Conservation (phyloP, 2,888 invertebrate genomes). For the Leucophenga montana region DNA sequence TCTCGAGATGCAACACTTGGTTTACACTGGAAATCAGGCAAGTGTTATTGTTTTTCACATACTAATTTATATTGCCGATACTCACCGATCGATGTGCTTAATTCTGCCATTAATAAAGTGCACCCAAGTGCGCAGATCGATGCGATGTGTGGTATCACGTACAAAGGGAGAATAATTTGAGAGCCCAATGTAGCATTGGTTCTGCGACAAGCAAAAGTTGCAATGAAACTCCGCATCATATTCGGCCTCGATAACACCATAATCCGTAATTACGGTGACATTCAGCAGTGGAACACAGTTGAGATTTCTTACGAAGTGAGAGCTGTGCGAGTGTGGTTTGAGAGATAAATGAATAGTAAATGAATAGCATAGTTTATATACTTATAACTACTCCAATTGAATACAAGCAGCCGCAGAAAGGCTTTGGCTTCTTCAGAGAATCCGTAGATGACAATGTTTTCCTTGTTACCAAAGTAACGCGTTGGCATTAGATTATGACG, state of each 20-base stretch:
- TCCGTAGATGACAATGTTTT: conserved; percentile 57
- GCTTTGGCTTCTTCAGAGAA: conserved; percentile 58
- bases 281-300: conserved; percentile 56
- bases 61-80: too few species aligned
- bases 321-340: too few species aligned
- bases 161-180: conserved; percentile 50
- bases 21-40: conserved; percentile 47
- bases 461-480: conserved; percentile 46
- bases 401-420: conserved; percentile 59
- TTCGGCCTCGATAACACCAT: conserved; percentile 58
- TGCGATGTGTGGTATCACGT: conserved; percentile 53
- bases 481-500: conserved; percentile 51
- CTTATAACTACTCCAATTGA: conserved; percentile 58
- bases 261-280: conserved; percentile 54
- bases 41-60: too few species aligned
- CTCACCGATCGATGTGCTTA: conserved; percentile 52
- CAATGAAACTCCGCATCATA: conserved; percentile 54
- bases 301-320: conserved; percentile 25
- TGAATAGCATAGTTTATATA: too few species aligned
- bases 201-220: conserved; percentile 34
- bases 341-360: too few species aligned
- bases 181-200: conserved; percentile 51
- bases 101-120: conserved; percentile 55
- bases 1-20: conserved; percentile 46
- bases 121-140: conserved; percentile 59